Percentiles rank a stretch among this genome's conserved stretches.
Evolutionary conservation across 2,113 vertebrate genomes (phyloP).

Genomic region (Galeopterus variegatus): DNA sequence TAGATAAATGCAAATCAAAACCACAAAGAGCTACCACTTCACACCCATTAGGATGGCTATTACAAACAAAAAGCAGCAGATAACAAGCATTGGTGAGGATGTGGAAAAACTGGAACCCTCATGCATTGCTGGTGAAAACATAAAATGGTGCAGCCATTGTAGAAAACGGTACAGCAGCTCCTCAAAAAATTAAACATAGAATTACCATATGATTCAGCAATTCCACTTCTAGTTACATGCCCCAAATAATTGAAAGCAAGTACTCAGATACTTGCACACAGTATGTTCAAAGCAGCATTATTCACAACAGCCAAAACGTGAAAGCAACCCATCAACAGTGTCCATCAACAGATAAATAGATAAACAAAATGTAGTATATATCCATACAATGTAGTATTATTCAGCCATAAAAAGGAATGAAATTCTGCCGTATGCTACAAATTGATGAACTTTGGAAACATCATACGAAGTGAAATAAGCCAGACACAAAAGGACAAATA

Average conservation of each 20-base stretch:
- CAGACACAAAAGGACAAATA: not conserved
- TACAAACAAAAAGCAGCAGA: conserved; percentile 22
- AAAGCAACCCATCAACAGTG: not conserved
- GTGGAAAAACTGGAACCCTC: not conserved
- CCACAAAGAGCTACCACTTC: not conserved
- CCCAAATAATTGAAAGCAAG: not conserved
- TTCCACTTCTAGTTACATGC: not conserved
- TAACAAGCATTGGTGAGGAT: not conserved
- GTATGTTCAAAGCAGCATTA: not conserved
- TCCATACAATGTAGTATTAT: not conserved
- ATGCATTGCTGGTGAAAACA: not conserved
- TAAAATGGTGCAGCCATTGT: not conserved
- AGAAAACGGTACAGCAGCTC: not conserved
- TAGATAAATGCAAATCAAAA: conserved; percentile 41
- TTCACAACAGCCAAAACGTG: not conserved
- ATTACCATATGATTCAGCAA: not conserved
- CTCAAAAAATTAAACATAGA: conserved; percentile 4
- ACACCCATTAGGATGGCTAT: not conserved
- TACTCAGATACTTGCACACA: not conserved
- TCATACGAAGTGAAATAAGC: not conserved
- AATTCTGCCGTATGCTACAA: not conserved
- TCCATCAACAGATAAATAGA: not conserved
- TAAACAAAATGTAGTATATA: not conserved
- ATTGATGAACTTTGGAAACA: not conserved
- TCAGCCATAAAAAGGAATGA: not conserved